Evolutionary conservation across 2,113 vertebrate species (phyloP), one percentile per base, ranked within the genome.

Genomic region (Aepyceros melampus): DNA sequence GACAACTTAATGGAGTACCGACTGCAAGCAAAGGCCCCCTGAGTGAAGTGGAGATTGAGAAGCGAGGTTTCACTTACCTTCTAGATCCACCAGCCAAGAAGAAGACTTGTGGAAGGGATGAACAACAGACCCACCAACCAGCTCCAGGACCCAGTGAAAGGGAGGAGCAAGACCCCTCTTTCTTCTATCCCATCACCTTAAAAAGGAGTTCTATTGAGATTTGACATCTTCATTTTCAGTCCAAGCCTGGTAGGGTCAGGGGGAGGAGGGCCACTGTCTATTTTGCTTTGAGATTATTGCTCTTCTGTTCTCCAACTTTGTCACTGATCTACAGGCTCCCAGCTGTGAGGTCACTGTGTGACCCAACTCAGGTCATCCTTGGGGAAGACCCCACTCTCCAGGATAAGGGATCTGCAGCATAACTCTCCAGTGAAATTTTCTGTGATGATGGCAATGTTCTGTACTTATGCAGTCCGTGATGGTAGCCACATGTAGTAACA

Each of bases 381-480:
- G 4, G 33, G 43, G 85, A 43, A 53, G 51, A 51, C n/a, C 27
- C 55, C 15, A 1, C 33, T 47, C 40, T 49, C 87, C 40, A 40
- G n/a, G 53, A 33, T 6, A 27, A 76, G 27, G 31, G 31, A 10
- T 40, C 17, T 60, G 4, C 2, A 64, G 36, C 36, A 13, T 33
- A 33, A 1, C 2, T 19, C n/a, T 36, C 31, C 14, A 2, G 10
- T 36, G 86, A 47, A 58, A 9, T 17, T 9, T 87, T 78, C 91
- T 27, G 16, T 43, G 36, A 43, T 11, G 76, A 23, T 2, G 14
- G 56, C 47, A 49, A 25, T 19, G 12, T 21, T 60, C 40, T 60
- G 0, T 21, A 12, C 74, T 13, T 33, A 12, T 25, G 51, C 5
- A 53, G 56, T 47, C 16, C 16, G 1, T 14, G 51, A 5, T 8